phyloP scores from a whole-genome alignment of 1,140 invertebrate genomes.

The Pantala flavescens region DNA sequence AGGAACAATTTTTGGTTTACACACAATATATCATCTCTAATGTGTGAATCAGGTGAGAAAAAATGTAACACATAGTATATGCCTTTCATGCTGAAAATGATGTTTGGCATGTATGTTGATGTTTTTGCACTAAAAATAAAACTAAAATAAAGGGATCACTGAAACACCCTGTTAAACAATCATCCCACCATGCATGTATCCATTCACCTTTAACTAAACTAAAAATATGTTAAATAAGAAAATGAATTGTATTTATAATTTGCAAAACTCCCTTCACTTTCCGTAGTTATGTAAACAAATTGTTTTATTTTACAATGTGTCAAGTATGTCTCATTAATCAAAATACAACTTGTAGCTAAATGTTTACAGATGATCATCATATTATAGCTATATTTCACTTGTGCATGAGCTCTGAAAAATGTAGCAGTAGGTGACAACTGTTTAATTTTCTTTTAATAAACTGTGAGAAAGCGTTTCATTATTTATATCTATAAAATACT shows the following conservation, averaged over 20 bases:
- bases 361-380: not conserved
- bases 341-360: not conserved
- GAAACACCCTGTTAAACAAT: conserved; percentile 5
- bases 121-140: not conserved
- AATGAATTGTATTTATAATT: not conserved
- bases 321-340: not conserved
- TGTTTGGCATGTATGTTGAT: not conserved
- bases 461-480: conserved; percentile 9
- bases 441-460: not conserved
- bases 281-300: not conserved
- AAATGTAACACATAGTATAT: not conserved
- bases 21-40: not conserved
- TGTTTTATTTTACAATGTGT: not conserved
- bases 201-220: not conserved
- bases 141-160: not conserved
- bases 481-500: not conserved
- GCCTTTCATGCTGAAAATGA: not conserved
- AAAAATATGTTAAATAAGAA: not conserved
- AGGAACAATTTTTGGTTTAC: too few relatives aligned
- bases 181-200: not conserved
- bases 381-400: not conserved
- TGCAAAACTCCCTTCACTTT: not conserved
- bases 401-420: not conserved
- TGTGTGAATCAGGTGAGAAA: not conserved
- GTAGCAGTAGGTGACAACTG: conserved; percentile 4